Evolutionary conservation across 2,888 invertebrate species (phyloP).

Genomic region (Nymphalis polychloros): DNA sequence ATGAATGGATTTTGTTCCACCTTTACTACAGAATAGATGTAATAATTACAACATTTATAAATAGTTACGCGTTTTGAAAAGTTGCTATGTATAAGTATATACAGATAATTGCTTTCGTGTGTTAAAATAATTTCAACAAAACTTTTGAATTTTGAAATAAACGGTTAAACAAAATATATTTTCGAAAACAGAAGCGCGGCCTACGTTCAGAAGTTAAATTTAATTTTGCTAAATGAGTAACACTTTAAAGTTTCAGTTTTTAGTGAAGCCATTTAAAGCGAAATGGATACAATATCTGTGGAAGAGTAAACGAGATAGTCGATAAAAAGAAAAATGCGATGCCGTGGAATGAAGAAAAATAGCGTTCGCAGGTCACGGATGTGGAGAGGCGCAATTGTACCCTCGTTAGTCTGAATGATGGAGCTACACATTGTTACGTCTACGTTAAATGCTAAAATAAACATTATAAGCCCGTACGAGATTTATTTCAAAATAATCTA

Average conservation of each 20-base stretch:
- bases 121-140: neutral
- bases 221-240: conserved; percentile 10
- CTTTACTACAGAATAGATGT: too few species aligned
- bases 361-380: conserved; percentile 46
- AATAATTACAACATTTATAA: too few species aligned
- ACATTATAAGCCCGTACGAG: neutral
- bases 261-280: conserved; percentile 5
- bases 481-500: conserved; percentile 1
- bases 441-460: conserved; percentile 4
- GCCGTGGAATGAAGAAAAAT: conserved; percentile 60
- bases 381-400: conserved; percentile 48
- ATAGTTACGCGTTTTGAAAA: too few species aligned
- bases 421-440: conserved; percentile 16
- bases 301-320: conserved; percentile 38
- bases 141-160: neutral
- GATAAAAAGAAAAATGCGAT: conserved; percentile 52
- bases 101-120: neutral
- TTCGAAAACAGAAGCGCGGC: conserved; percentile 3
- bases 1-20: too few species aligned
- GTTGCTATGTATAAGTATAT: neutral
- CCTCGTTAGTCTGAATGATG: conserved; percentile 46
- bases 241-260: conserved; percentile 5
- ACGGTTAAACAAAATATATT: neutral
- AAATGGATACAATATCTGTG: neutral
- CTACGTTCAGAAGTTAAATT: conserved; percentile 5